Conservation (phyloP, 2,797 vertebrate species). For the Chelon auratus region DNA sequence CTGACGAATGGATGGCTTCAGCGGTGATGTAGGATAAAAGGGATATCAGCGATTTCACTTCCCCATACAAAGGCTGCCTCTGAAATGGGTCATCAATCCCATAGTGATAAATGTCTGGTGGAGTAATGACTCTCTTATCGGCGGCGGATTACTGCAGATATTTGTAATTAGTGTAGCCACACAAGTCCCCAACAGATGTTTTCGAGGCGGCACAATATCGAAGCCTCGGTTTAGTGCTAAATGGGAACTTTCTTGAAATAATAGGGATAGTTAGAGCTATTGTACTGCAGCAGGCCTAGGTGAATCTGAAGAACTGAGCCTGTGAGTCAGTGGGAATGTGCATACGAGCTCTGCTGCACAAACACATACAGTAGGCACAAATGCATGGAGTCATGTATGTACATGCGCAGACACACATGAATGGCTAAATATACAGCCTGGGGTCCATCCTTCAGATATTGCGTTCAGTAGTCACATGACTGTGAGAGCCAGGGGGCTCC, state of each 20-base stretch:
- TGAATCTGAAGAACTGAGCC: conserved; percentile 45
- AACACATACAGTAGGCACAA: conserved; percentile 16
- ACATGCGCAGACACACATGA: conserved; percentile 35
- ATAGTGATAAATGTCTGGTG: conserved; percentile 86
- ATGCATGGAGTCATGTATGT: conserved; percentile 19
- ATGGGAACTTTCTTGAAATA: conserved; percentile 81
- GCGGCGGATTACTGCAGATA: conserved; percentile 84
- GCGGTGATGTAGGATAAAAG: conserved; percentile 83
- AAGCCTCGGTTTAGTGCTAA: conserved; percentile 75
- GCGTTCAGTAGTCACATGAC: conserved; percentile 70
- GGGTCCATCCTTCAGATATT: conserved; percentile 75
- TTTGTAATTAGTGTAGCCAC: conserved; percentile 87
- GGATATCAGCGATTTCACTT: conserved; percentile 83
- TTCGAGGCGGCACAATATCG: conserved; percentile 79
- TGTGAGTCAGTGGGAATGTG: conserved; percentile 32
- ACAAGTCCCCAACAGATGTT: conserved; percentile 84
- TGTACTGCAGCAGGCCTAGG: conserved; percentile 63
- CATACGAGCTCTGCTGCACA: conserved; percentile 14
- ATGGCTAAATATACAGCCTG: conserved; percentile 75
- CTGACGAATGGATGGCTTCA: conserved; percentile 86
- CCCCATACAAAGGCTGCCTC: conserved; percentile 82
- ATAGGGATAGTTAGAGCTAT: conserved; percentile 72
- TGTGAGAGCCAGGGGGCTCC: conserved; percentile 64
- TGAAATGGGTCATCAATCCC: conserved; percentile 88
- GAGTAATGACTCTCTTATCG: conserved; percentile 89